phyloP scores from a whole-genome alignment of 2,797 vertebrate species.

The Pempheris klunzingeri region DNA sequence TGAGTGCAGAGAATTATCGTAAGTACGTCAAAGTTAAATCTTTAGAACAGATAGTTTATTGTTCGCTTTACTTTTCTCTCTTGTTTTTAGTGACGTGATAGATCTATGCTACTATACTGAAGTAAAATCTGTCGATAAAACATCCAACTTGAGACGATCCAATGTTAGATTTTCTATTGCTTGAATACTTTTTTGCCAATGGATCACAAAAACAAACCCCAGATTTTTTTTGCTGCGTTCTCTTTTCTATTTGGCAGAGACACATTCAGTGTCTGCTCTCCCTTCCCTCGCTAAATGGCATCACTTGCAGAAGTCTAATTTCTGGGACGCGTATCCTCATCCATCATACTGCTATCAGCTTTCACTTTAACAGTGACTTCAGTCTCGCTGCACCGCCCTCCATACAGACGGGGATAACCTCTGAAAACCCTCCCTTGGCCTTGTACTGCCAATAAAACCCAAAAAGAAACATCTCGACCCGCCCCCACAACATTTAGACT shows the following conservation, averaged over 20 bases:
- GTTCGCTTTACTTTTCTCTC: too few species aligned
- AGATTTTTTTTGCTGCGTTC: conserved; percentile 20
- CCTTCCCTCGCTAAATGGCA: conserved; percentile 17
- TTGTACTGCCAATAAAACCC: conserved; percentile 60
- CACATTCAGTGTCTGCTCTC: conserved; percentile 11
- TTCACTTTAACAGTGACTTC: conserved; percentile 70
- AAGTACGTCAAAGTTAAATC: background rate
- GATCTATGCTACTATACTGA: too few species aligned
- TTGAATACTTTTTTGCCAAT: background rate
- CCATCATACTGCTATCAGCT: conserved; percentile 76
- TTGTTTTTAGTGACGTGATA: too few species aligned
- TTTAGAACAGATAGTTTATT: too few species aligned
- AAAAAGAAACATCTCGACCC: conserved; percentile 50
- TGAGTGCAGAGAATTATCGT: background rate
- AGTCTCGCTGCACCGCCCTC: conserved; percentile 59
- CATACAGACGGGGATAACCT: conserved; percentile 66
- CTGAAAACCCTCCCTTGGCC: conserved; percentile 68
- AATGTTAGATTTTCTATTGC: background rate
- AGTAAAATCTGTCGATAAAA: too few species aligned
- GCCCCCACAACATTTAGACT: conserved; percentile 42
- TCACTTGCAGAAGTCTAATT: conserved; percentile 43
- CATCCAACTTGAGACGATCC: background rate
- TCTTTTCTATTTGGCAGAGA: conserved; percentile 17
- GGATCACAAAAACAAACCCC: background rate
- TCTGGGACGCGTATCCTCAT: conserved; percentile 72